Conservation (phyloP, 1,140 invertebrate species). For the Temnothorax curvispinosus region DNA sequence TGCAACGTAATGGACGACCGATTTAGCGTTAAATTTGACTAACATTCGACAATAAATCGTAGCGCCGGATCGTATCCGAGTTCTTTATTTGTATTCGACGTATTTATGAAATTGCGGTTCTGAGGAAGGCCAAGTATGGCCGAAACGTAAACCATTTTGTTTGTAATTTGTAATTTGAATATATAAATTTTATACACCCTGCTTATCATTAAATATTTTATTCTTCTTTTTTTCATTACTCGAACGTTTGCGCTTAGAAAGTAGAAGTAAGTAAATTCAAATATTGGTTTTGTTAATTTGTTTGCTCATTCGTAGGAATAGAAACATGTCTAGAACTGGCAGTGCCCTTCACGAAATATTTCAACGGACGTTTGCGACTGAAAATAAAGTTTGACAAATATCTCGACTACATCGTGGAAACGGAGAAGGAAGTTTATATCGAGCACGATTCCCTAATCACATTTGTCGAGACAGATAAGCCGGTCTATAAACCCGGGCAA, state of each 20-base stretch:
- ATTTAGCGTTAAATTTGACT: no score
- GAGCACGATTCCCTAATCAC: slow-evolving; percentile 85
- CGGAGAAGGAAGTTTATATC: slow-evolving; percentile 83
- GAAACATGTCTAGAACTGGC: slow-evolving; percentile 82
- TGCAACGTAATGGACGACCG: no score
- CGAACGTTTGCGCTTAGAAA: not conserved
- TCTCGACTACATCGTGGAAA: slow-evolving; percentile 84
- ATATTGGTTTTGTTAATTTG: not conserved
- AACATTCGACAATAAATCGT: no score
- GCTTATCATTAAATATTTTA: no score
- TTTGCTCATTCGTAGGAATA: slow-evolving; percentile 69
- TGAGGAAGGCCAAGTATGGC: no score
- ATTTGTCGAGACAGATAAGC: slow-evolving; percentile 87
- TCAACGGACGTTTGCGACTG: slow-evolving; percentile 83
- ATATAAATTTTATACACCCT: no score
- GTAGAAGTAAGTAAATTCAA: not conserved
- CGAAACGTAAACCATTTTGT: no score
- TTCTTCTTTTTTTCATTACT: not conserved
- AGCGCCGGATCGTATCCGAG: no score
- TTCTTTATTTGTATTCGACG: no score
- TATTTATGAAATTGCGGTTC: no score
- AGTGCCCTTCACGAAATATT: slow-evolving; percentile 80
- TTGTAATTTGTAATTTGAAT: no score
- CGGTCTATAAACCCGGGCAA: slow-evolving; percentile 89
- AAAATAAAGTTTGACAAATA: slow-evolving; percentile 86